A percentile compares a stretch with the other conserved stretches of the same genome.
These are phyloP conservation scores for Matsumyia berberina DNA, from an alignment of 2,888 invertebrate genomes.

Conservation along the genomic window DNA sequence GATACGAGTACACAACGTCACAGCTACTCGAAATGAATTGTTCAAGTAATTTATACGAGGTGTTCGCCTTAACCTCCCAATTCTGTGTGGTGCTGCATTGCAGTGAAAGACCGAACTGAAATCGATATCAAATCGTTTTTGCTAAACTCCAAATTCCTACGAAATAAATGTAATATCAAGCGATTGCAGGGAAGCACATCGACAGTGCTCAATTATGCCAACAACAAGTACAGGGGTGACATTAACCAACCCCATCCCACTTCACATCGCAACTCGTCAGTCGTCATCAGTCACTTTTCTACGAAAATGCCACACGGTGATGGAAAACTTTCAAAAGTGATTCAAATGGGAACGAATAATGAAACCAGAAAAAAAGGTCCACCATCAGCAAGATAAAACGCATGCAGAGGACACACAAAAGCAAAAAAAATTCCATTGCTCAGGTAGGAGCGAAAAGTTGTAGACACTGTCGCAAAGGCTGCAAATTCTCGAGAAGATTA, in stretches of 20 bases:
- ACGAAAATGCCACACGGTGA: slow-evolving; percentile 30
- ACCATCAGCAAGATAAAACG: slow-evolving; percentile 36
- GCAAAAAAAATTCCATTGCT: slow-evolving; percentile 4
- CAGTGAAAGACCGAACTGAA: not conserved
- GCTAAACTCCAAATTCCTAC: slow-evolving; percentile 1
- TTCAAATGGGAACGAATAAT: slow-evolving; percentile 16
- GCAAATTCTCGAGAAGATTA: slow-evolving; percentile 40
- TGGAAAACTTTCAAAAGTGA: slow-evolving; percentile 46
- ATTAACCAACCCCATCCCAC: slow-evolving; percentile 32
- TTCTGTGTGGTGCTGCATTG: slow-evolving; percentile 15
- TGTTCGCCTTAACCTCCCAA: slow-evolving; percentile 21
- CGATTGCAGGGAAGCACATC: slow-evolving; percentile 10
- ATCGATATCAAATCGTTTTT: slow-evolving; percentile 17
- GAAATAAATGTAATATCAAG: slow-evolving; percentile 16
- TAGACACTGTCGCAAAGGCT: slow-evolving; percentile 6
- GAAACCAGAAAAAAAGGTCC: slow-evolving; percentile 7
- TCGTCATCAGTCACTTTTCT: slow-evolving; percentile 26
- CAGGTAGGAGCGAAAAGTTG: slow-evolving; percentile 16
- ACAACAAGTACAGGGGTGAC: slow-evolving; percentile 25
- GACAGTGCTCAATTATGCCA: slow-evolving; percentile 17
- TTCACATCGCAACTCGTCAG: not conserved
- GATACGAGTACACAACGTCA: slow-evolving; percentile 19
- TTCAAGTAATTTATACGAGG: slow-evolving; percentile 7
- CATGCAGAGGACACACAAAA: slow-evolving; percentile 18
- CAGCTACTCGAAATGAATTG: slow-evolving; percentile 14